Base-by-base conservation (phyloP, 2,797 vertebrate genomes). In the Danio jaintianensis region DNA sequence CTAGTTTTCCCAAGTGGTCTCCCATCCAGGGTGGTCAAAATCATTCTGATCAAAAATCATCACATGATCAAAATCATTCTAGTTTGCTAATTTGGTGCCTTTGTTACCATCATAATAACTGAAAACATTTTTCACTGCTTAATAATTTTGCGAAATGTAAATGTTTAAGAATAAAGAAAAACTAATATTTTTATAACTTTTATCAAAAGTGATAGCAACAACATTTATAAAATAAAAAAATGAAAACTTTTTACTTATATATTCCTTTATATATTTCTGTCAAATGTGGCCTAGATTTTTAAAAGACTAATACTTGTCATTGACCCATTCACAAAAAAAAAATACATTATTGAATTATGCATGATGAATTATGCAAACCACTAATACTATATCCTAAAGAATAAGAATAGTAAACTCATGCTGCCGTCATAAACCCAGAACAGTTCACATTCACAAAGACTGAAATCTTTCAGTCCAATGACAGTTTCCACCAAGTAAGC, bases 401-500 rank as follows among this genome's bases (percentile, higher is more conserved):
- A 18, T 48, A 62, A 38, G 45, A 38, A 40, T n/a, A 36, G 43
- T 18, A 75, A 75, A 38, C 22, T 56, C 12, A 13, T 36, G 18
- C 47, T 12, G 20, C 9, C 56, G 13, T 47, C 52, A 69, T 52
- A 15, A 76, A 80, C 11, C 29, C 42, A 18, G 47, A 62, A 62
- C 55, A 74, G 55, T 40, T 55, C 42, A 43, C 36, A 59, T 40
- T 55, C 42, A 43, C 36, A 59, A 7, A 53, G 64, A 45, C 67
- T 22, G 18, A 67, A 71, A 53, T 73, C 59, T 56, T 47, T 73
- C 15, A 15, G 48, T 55, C n/a, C 36, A 42, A 47, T 61, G 53
- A 70, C 55, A 22, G 43, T 63, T 75, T 67, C 43, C 13, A 75
- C 74, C 64, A 75, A 66, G 73, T 75, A 82, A 83, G 59, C n/a